phyloP scores from a whole-genome alignment of 1,140 invertebrate genomes.

The Zaprionus tsacasi region DNA sequence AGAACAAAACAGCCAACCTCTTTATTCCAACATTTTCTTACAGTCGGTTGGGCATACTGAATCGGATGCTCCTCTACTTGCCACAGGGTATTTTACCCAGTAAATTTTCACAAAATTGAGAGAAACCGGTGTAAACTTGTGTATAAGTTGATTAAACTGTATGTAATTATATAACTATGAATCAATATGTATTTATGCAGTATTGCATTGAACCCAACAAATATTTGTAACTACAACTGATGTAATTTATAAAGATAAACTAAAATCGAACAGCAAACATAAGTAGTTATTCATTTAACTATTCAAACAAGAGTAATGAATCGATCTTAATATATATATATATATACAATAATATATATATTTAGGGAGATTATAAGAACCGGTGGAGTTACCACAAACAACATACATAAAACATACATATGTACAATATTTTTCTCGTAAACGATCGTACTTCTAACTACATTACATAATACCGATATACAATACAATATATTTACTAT shows the following conservation, averaged over 20 bases:
- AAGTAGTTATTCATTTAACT: conserved; percentile 60
- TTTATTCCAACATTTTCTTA: conserved; percentile 54
- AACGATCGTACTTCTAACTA: conserved; percentile 40
- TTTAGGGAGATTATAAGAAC: conserved; percentile 46
- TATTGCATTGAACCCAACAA: conserved; percentile 60
- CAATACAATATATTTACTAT: conserved; percentile 24
- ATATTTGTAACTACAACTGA: conserved; percentile 35
- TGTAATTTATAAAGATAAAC: conserved; percentile 45
- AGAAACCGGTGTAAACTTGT: conserved; percentile 39
- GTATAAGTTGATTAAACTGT: conserved; percentile 65
- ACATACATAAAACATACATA: conserved; percentile 30
- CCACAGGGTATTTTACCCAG: not conserved
- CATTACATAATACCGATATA: conserved; percentile 20
- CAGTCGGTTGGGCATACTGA: conserved; percentile 41
- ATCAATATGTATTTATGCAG: conserved; percentile 71
- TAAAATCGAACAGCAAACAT: conserved; percentile 10
- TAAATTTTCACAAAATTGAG: not conserved
- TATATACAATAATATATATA: conserved; percentile 42
- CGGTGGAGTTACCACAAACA: conserved; percentile 38
- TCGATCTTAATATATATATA: conserved; percentile 48
- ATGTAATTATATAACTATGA: conserved; percentile 64
- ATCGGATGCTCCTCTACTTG: conserved; percentile 29
- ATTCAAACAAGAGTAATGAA: conserved; percentile 19
- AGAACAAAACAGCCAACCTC: conserved; percentile 53
- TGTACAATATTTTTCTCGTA: conserved; percentile 80